Conservation (phyloP, 2,113 vertebrate species). For the Amblyornis subalaris region DNA sequence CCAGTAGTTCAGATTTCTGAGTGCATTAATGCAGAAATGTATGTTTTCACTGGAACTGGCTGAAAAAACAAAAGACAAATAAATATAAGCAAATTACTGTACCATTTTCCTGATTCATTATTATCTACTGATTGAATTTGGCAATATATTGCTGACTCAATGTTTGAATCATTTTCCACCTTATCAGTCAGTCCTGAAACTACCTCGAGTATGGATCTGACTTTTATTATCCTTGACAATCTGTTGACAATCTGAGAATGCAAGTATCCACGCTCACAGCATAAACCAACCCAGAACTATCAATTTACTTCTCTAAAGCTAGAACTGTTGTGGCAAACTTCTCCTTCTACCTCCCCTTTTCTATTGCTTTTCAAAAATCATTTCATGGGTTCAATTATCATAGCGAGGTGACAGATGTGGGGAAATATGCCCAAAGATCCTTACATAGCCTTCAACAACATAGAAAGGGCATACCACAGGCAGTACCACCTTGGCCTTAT, state of each 20-base stretch:
- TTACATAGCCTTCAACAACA: background rate
- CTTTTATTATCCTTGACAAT: background rate
- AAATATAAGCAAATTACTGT: background rate
- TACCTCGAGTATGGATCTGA: rapidly evolving
- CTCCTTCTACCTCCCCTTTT: background rate
- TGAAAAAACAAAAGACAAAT: background rate
- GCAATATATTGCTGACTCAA: background rate
- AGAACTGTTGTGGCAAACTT: background rate
- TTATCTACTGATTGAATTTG: background rate
- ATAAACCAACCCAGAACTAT: background rate
- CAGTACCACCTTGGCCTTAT: background rate
- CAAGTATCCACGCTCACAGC: background rate
- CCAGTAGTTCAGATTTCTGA: background rate
- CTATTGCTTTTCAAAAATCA: background rate
- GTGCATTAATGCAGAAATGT: background rate
- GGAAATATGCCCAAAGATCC: background rate
- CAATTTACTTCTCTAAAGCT: background rate
- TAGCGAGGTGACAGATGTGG: background rate
- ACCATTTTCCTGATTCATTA: background rate
- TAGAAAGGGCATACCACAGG: background rate
- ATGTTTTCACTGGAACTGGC: background rate
- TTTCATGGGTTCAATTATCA: background rate
- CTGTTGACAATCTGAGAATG: background rate
- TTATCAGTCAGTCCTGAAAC: background rate
- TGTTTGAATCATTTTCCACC: background rate